Evolutionary conservation across 2,797 vertebrate species (phyloP), one percentile per base, ranked within the genome.

Genomic region (Petrocephalus sullivani): DNA sequence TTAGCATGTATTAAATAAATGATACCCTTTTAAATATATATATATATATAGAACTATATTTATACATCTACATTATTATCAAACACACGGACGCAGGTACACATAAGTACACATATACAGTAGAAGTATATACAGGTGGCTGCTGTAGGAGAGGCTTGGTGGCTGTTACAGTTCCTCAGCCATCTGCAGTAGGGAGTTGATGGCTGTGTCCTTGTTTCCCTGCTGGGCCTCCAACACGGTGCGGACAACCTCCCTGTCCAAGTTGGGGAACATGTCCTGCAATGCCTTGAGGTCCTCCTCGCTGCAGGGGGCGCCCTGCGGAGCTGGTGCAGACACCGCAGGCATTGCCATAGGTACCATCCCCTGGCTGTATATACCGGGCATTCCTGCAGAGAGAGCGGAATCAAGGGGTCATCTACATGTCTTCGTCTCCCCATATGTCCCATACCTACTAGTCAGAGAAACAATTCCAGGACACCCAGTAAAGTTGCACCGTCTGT

Each of bases 161-260:
- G 87, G 84, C 21, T 78, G 90, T 96, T 98, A 99, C 64, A 98
- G 96, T 91, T 99, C 98, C 91, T 99, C 98, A 0, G 96, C 96
- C 95, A 99, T 99, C 95, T 98, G 98, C 91, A 99, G 96, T 91
- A 99, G 94, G 2, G 98, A 98, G 94, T 99, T 99, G 94, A 99
- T 96, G 91, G 98, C 97, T 5, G 97, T 96, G 16, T 98, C 98
- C 91, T 96, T 97, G 95, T 97, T 96, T 2, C 98, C 98, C 81
- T 97, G 95, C 92, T 99, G 98, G 14, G 97, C 98, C 75, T 99
- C 98, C 87, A 99, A 94, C 91, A 99, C 98, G 0, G 97, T 97
- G 91, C 97, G 97, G 89, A 99, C 96, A 92, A 99, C 98, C 93
- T 99, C 97, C 85, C 93, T 95, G 91, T 99, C 98, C 94, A 99